A percentile compares a stretch with the other conserved stretches of the same genome.
These are phyloP conservation scores for Sus cebifrons DNA, from an alignment of 2,797 vertebrate genomes.

Conservation along the genomic window DNA sequence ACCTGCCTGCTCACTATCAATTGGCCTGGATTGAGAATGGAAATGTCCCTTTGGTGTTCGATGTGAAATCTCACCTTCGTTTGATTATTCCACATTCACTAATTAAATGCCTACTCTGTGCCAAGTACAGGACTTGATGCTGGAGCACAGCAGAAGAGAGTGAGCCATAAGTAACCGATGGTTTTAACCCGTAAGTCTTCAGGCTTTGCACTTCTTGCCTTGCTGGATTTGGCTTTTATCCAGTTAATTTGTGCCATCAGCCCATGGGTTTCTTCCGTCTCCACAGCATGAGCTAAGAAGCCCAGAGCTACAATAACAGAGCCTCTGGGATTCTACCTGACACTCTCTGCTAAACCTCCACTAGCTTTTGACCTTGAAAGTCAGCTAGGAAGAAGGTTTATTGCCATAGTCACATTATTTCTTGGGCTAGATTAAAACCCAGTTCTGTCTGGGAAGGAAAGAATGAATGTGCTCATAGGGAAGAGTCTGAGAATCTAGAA, in stretches of 20 bases:
- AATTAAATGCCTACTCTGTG: background rate
- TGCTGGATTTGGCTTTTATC: background rate
- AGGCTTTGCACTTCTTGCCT: background rate
- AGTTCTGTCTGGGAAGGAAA: background rate
- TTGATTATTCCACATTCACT: background rate
- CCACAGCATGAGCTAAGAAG: background rate
- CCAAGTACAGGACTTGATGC: background rate
- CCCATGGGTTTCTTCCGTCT: background rate
- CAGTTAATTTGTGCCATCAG: background rate
- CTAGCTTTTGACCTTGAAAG: background rate
- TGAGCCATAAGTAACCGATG: background rate
- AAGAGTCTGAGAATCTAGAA: background rate
- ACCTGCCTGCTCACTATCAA: background rate
- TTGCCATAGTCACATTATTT: background rate
- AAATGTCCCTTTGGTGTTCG: background rate
- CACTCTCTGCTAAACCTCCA: background rate
- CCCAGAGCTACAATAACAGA: background rate
- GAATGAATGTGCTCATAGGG: background rate
- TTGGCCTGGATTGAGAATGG: background rate
- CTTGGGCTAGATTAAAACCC: background rate
- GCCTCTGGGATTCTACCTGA: background rate
- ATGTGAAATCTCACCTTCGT: background rate
- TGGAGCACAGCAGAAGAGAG: background rate
- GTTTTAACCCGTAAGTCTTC: background rate
- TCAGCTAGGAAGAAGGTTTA: background rate